Base-by-base conservation (phyloP, 2,888 invertebrate genomes). In the Phoenoteleia sp. region DNA sequence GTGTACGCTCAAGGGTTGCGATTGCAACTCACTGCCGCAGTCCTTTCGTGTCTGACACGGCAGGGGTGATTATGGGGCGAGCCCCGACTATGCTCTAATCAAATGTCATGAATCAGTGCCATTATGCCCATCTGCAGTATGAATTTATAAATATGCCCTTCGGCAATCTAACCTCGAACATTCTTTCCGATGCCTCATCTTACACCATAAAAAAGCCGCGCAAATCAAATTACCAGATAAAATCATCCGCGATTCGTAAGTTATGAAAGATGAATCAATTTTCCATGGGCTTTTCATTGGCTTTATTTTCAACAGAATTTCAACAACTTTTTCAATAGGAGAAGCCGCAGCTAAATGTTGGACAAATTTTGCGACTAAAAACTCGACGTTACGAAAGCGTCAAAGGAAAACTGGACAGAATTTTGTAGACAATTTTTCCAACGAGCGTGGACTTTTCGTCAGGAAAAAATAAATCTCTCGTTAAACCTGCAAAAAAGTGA, bases 101-200 rank as follows among this genome's bases (percentile, higher is more conserved):
- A 93, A 93, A 93, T 93, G 92, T 92, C 92, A 93, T 90, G 92
- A 93, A 93, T 93, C 93, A 93, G 92, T 91, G 91, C 90, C 91
- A 91, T 92, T 92, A 92, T 92, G 92, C 91, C 92, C 93, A 93
- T 93, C 93, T 93, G 93, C 92, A 92, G 88, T 90, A 90, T 92
- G 92, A 93, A 93, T 93, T 93, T 92, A 91, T 92, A 92, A 93
- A 93, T 92, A 92, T 90, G 90, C 91, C 93, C 88, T 72, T 80
- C 85, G 91, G 92, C 92, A 27, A 17, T 52, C 25, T 77, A 66
- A 67, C 77, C 72, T 60, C 54, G 58, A 75, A 67, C 62, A 64
- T 80, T 74, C 49, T 66, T 84, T 36, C 23, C 47, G 5, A 45
- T 60, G 62, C 29, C 64, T 71, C 58, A 45, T 64, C 54, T 81